Evolutionary conservation across 1,140 invertebrate genomes (phyloP), one percentile per base, ranked within the genome.

Genomic region (Pseudomyrmex cubaensis): DNA sequence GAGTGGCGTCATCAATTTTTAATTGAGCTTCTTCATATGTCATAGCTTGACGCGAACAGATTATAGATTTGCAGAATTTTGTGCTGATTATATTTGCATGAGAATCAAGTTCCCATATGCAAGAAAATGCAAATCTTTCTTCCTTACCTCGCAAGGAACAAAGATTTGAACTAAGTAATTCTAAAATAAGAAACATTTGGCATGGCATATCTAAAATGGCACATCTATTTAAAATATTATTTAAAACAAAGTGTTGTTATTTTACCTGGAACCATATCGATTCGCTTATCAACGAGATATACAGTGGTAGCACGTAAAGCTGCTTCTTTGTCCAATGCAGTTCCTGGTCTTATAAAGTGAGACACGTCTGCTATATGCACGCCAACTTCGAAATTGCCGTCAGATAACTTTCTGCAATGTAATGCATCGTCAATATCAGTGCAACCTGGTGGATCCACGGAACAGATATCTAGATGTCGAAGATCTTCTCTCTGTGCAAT

Each of bases 341-440:
- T 99, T 64, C 96, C 96, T 0, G 98, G 98, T 66, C 97, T 94
- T 63, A 99, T 97, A 91, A 99, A 99, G 95, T 99, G 97, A 1
- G 98, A 98, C 0, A 99, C 98, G 95, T 99, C 98, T 3, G 98
- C 98, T 86, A 99, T 99, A 91, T 99, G 98, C 0, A 99, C 98
- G 9, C 98, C 98, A 83, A 99, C 97, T 94, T 99, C 97, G 50
- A 96, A 95, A 86, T 98, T 98, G 3, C 96, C 97, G 93, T 97
- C 97, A 0, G 95, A 94, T 17, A 99, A 92, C 48, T 95, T 91
- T 57, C 96, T 94, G 90, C 98, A 99, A 94, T 99, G 99, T 1
- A 99, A 94, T 0, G 99, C 99, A 95, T 99, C 99, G 94, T 99
- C 99, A 87, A 99, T 99, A 93, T 99, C 99, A 2, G 99, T 99